Evolutionary conservation across 1,140 invertebrate species (phyloP).

Genomic region (Coelopa frigida): DNA sequence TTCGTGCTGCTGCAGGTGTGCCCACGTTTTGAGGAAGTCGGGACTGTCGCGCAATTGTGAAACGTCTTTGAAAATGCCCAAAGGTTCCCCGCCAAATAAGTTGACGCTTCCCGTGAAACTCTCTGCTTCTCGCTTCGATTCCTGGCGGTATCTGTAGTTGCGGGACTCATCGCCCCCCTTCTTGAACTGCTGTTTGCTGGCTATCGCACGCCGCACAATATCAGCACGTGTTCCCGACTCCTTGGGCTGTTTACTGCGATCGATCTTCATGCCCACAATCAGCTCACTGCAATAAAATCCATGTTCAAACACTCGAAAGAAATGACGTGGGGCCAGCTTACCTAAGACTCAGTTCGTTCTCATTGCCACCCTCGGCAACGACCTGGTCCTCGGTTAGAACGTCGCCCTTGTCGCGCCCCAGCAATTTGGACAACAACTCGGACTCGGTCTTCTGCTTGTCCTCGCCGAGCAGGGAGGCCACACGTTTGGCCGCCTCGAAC

Average conservation of each 20-base stretch:
- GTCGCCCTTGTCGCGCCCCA: constrained; percentile 46
- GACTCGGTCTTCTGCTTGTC: constrained; percentile 57
- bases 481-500: constrained; percentile 57
- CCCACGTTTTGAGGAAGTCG: constrained; percentile 59
- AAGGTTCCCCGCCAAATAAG: constrained; percentile 51
- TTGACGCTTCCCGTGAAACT: constrained; percentile 43
- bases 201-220: constrained; percentile 32
- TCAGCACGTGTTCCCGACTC: constrained; percentile 21
- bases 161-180: constrained; percentile 4
- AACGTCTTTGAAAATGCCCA: constrained; percentile 53
- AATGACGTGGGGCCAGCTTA: constrained; percentile 5
- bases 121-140: constrained; percentile 26
- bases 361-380: too few relatives aligned
- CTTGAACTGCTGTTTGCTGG: constrained; percentile 9
- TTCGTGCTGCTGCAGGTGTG: constrained; percentile 56
- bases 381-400: constrained; percentile 24
- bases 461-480: constrained; percentile 61
- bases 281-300: constrained; percentile 55
- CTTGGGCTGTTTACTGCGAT: constrained; percentile 42
- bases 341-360: constrained; percentile 34
- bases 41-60: constrained; percentile 42
- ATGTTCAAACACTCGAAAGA: too few relatives aligned
- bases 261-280: constrained; percentile 67
- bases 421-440: constrained; percentile 64
- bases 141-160: constrained; percentile 14